These are phyloP conservation scores for Odontesthes bonariensis DNA, from an alignment of 2,113 vertebrate genomes.

Conservation along the genomic window DNA sequence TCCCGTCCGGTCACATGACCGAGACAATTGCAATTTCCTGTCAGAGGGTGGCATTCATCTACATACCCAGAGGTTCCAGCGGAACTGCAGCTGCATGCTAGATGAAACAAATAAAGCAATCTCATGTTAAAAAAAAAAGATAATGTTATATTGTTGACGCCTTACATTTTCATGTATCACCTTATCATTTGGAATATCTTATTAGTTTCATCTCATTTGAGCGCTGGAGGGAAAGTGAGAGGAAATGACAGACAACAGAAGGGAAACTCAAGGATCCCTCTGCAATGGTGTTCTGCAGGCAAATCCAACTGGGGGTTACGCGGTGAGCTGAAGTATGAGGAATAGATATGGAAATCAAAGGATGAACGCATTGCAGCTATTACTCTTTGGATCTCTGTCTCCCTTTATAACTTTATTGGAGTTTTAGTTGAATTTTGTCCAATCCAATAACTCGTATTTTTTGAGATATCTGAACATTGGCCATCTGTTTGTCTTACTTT, in stretches of 20 bases:
- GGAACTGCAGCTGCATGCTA: constrained; percentile 88
- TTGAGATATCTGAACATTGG: constrained; percentile 15
- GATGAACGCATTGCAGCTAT: constrained; percentile 30
- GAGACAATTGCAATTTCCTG: constrained; percentile 88
- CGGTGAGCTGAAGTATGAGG: constrained; percentile 4
- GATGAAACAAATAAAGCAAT: constrained; percentile 31
- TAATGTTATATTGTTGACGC: not conserved
- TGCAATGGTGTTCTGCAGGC: constrained; percentile 8
- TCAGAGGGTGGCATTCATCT: constrained; percentile 82
- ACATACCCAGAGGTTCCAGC: constrained; percentile 72
- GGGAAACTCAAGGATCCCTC: constrained; percentile 23
- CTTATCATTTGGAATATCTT: not conserved
- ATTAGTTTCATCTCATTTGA: constrained; percentile 30
- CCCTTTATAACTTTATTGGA: constrained; percentile 38
- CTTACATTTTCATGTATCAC: constrained; percentile 3
- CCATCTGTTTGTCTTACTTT: constrained; percentile 27
- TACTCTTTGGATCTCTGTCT: constrained; percentile 25
- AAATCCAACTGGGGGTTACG: constrained; percentile 2
- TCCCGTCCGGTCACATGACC: constrained; percentile 84
- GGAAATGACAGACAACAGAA: constrained; percentile 12
- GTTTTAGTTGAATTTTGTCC: constrained; percentile 16
- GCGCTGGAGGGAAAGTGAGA: constrained; percentile 3
- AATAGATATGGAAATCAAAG: constrained; percentile 28
- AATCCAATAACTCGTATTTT: constrained; percentile 7
- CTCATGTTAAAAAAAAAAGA: constrained; percentile 1